These are phyloP conservation scores for Anas platyrhynchos DNA, from an alignment of 2,113 vertebrate genomes.

Conservation along the genomic window DNA sequence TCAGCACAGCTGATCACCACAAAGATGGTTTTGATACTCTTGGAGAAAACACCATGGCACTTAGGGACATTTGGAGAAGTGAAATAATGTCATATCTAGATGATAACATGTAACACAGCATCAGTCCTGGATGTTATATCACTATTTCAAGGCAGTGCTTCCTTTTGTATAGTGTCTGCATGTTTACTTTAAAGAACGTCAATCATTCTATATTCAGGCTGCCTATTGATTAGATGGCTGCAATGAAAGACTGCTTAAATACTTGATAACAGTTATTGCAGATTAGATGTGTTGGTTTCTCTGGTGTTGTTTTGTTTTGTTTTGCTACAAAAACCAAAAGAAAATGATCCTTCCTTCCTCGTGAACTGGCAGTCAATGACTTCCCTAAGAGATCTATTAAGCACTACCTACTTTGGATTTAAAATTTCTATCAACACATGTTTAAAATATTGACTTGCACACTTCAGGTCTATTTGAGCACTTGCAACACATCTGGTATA, in stretches of 20 bases:
- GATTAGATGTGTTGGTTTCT: not conserved
- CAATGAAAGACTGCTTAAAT: not conserved
- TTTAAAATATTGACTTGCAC: not conserved
- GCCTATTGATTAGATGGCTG: not conserved
- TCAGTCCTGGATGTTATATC: not conserved
- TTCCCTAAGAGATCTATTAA: not conserved
- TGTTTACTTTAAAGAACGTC: not conserved
- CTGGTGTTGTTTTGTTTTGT: not conserved
- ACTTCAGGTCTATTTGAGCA: not conserved
- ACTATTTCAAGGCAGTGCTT: not conserved
- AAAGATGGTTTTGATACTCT: not conserved
- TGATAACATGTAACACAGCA: not conserved
- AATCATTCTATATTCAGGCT: conserved; percentile 1
- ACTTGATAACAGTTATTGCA: not conserved
- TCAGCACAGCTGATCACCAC: not conserved
- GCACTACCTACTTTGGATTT: not conserved
- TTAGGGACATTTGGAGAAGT: not conserved
- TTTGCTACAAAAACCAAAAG: not conserved
- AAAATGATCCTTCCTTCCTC: not conserved
- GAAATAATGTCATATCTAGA: not conserved
- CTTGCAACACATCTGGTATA: accelerated
- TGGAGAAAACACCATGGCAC: not conserved
- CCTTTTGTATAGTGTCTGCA: not conserved
- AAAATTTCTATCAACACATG: not conserved
- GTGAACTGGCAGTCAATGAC: not conserved